A percentile compares a stretch with the other conserved stretches of the same genome.
phyloP scores from a whole-genome alignment of 2,888 invertebrate species.

The Spodoptera picta region DNA sequence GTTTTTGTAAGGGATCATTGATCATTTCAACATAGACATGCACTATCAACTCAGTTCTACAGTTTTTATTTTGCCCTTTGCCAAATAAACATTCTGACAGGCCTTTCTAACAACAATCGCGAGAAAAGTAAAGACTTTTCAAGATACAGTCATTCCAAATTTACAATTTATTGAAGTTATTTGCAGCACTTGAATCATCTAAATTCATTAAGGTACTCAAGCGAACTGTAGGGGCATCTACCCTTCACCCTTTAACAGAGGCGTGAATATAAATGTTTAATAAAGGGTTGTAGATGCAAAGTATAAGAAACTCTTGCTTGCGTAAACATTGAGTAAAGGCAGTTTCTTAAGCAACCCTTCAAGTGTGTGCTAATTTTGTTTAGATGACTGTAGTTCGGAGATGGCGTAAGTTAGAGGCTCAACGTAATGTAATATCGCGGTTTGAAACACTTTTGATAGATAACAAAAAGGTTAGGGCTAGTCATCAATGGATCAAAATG shows the following conservation, averaged over 20 bases:
- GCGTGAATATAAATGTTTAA: conserved; percentile 61
- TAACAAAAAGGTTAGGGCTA: no score
- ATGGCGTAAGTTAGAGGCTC: conserved; percentile 43
- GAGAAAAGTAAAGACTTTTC: background rate
- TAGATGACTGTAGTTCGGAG: conserved; percentile 62
- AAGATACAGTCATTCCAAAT: conserved; percentile 10
- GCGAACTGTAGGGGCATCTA: conserved; percentile 35
- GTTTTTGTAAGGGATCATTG: background rate
- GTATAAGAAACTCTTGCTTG: conserved; percentile 57
- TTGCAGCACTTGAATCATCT: conserved; percentile 37
- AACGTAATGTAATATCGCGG: background rate
- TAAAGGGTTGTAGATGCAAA: conserved; percentile 60
- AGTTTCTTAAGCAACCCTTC: conserved; percentile 54
- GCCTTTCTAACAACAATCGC: no score
- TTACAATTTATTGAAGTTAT: conserved; percentile 33
- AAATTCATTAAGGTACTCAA: conserved; percentile 53
- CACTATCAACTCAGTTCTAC: background rate
- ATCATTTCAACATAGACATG: conserved; percentile 1
- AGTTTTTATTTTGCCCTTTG: no score
- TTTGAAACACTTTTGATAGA: no score
- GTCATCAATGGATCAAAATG: no score
- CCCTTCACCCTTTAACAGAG: conserved; percentile 52
- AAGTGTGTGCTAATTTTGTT: conserved; percentile 71
- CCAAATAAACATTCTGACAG: no score
- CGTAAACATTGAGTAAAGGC: conserved; percentile 54